A percentile compares a stretch with the other conserved stretches of the same genome.
phyloP scores from a whole-genome alignment of 2,113 vertebrate genomes.

The Ammodytes dubius region DNA sequence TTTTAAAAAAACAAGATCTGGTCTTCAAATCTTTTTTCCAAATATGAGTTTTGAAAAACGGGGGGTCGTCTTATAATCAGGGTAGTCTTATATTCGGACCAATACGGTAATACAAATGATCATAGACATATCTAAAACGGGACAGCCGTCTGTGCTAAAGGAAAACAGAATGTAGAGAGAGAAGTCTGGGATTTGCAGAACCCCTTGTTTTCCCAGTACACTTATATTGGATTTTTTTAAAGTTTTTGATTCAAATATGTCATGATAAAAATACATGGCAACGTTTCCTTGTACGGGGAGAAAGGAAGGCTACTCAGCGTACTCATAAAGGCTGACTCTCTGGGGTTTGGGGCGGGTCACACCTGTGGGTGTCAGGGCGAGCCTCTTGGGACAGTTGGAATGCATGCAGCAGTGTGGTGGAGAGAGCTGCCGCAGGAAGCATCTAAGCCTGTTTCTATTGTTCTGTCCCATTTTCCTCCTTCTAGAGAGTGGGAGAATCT shows the following conservation, averaged over 20 bases:
- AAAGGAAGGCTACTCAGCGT: not conserved
- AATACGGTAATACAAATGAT: no score
- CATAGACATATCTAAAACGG: no score
- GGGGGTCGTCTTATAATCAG: no score
- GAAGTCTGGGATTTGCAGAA: no score
- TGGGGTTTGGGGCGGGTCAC: not conserved
- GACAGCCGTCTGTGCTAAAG: no score
- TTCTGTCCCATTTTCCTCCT: slow-evolving; percentile 85
- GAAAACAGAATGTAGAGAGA: no score
- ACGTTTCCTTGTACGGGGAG: not conserved
- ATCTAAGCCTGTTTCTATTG: slow-evolving; percentile 85
- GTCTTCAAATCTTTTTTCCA: no score
- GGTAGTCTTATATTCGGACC: no score
- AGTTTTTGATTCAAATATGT: not conserved
- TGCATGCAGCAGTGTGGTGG: slow-evolving; percentile 51
- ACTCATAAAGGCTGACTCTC: slow-evolving; percentile 12
- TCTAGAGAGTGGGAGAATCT: slow-evolving; percentile 97
- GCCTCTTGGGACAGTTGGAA: slow-evolving; percentile 43
- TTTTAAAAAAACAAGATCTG: no score
- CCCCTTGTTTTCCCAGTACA: not conserved
- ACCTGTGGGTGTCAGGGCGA: not conserved
- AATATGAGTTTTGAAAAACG: no score
- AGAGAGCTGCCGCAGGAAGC: slow-evolving; percentile 51
- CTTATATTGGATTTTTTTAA: not conserved
- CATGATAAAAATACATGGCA: not conserved